Evolutionary conservation across 2,113 vertebrate genomes (phyloP).

Genomic region (Pachycephala philippinensis): DNA sequence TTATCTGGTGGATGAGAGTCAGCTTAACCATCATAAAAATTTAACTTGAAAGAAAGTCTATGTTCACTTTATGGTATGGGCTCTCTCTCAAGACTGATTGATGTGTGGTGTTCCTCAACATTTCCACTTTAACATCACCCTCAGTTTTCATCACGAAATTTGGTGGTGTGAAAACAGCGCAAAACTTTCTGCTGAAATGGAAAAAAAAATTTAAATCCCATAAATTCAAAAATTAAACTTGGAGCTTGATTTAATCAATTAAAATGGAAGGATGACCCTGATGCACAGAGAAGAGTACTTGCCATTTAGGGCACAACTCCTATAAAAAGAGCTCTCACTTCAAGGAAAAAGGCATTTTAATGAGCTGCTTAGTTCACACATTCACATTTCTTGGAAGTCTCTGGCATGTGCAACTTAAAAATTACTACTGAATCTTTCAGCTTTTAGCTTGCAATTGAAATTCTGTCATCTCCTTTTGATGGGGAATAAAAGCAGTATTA

Average conservation of each 20-base stretch:
- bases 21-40: not conserved
- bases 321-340: conserved; percentile 42
- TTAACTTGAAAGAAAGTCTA: not conserved
- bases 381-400: not conserved
- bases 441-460: not conserved
- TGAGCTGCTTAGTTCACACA: conserved; percentile 35
- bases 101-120: not conserved
- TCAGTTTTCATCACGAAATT: not conserved
- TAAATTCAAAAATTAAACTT: not conserved
- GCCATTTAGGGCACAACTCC: not conserved
- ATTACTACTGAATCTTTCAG: not conserved
- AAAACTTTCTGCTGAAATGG: not conserved
- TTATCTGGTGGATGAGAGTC: not conserved
- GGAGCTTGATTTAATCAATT: not conserved
- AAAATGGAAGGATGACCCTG: not conserved
- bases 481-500: not conserved
- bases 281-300: not conserved
- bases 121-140: not conserved
- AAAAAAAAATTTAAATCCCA: not conserved
- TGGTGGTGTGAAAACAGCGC: not conserved
- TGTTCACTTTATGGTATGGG: not conserved
- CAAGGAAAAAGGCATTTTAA: conserved; percentile 33
- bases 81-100: not conserved
- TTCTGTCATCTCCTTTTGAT: not conserved
- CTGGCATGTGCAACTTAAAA: not conserved